phyloP scores from a whole-genome alignment of 2,888 invertebrate species.

The Brachypalpus laphriformis region DNA sequence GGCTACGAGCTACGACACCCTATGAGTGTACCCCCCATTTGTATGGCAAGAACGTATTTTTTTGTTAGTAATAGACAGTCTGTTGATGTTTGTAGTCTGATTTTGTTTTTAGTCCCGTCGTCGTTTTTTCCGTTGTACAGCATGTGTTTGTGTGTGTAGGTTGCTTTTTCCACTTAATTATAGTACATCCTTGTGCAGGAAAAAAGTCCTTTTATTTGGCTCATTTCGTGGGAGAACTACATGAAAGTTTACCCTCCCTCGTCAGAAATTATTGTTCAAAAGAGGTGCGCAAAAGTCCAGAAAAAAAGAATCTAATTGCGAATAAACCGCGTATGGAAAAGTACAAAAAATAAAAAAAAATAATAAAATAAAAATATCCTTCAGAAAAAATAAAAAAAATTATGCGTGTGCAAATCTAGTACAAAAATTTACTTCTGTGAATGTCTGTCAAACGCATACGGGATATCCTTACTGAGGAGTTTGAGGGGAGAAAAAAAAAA shows the following conservation, averaged over 20 bases:
- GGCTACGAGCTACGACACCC: neutral
- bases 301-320: neutral
- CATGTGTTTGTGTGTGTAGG: conserved; percentile 44
- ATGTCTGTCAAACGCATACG: conserved; percentile 54
- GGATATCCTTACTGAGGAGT: neutral
- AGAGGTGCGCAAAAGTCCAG: conserved; percentile 21
- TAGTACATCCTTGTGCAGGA: neutral
- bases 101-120: conserved; percentile 68
- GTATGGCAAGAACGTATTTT: conserved; percentile 29
- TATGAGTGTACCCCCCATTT: neutral
- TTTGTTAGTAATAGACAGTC: conserved; percentile 73
- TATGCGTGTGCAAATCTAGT: conserved; percentile 60
- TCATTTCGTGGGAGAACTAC: neutral
- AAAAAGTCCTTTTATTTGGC: neutral
- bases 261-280: too few relatives aligned
- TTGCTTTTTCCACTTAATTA: neutral
- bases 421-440: conserved; percentile 61
- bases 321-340: neutral
- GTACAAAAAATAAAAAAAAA: neutral
- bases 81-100: conserved; percentile 74
- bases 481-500: neutral
- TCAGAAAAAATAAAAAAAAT: neutral
- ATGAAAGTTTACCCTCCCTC: too few relatives aligned
- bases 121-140: conserved; percentile 49
- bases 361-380: conserved; percentile 29